Base-by-base conservation (phyloP, 2,888 invertebrate genomes). In the Idaea aversata region DNA sequence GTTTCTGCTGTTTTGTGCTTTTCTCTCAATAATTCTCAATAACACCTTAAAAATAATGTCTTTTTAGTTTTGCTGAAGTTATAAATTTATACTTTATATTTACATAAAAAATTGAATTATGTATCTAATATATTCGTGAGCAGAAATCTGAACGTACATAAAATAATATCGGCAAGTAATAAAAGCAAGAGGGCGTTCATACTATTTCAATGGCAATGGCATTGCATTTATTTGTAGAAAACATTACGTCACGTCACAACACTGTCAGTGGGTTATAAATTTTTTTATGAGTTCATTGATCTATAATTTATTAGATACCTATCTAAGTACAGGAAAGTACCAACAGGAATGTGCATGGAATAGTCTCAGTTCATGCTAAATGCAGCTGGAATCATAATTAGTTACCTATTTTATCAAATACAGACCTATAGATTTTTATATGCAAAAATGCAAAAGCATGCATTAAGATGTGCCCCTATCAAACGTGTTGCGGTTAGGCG, bases 51-150 rank as follows among this genome's bases (percentile, higher is more conserved):
- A 74, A 75, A 69, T 78, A 80, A 77, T 83, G 82, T 85, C 80
- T 82, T 86, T 84, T 83, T 73, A 76, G 72, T 76, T 79, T 77
- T 81, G 79, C 77, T 77, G 69, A 64, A 72, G 72, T 73, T 74
- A 69, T 57, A 34, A 65, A 67, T 65, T 68, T 63, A 67, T 16
- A 70, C 57, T 66, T 59, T 62, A 60, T 69, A 72, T 70, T 65
- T 77, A 73, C 70, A 47, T 47, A 6, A 6, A 4, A 47, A 47
- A 47, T 10, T 47, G 6, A 47, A 13, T 47, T 5, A 7, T 13
- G 7, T 13, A 47, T 10, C 47, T 13, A 47, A 7, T 47, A 2
- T 47, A 47, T 13, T 7, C 6, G 47, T 47, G 47, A 47, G 10
- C 47, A 10, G 47, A 6, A 47, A 47, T 47, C 47, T 47, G 47